phyloP scores from a whole-genome alignment of 2,888 invertebrate species.

The Rosalia funebris region DNA sequence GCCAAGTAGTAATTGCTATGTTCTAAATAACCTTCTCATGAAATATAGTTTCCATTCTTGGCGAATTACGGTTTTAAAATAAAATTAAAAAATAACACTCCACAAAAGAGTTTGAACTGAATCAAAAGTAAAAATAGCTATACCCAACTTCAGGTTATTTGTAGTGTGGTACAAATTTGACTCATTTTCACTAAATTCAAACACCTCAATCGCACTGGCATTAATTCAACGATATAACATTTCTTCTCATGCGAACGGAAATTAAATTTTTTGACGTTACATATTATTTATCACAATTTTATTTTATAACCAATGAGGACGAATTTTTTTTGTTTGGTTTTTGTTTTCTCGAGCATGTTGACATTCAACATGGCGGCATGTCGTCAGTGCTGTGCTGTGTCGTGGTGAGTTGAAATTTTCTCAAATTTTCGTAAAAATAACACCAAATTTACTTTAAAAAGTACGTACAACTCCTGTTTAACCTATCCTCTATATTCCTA shows the following conservation, averaged over 20 bases:
- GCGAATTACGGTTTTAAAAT: conserved; percentile 4
- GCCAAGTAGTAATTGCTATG: background rate
- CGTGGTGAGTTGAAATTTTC: conserved; percentile 81
- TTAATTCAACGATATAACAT: background rate
- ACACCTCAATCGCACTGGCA: background rate
- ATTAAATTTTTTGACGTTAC: conserved; percentile 16
- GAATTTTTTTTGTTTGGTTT: conserved; percentile 44
- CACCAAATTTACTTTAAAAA: conserved; percentile 49
- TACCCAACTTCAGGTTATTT: conserved; percentile 46
- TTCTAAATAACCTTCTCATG: conserved; percentile 61
- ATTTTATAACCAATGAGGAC: conserved; percentile 23
- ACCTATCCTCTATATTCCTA: conserved; percentile 15
- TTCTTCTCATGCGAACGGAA: background rate
- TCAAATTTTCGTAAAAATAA: conserved; percentile 53
- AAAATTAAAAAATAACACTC: conserved; percentile 14
- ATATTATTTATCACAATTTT: conserved; percentile 15
- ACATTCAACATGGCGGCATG: conserved; percentile 96
- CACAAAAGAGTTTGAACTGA: conserved; percentile 26
- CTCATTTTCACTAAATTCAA: conserved; percentile 28
- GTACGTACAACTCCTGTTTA: conserved; percentile 45
- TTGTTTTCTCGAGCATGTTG: conserved; percentile 68
- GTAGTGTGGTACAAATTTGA: conserved; percentile 27
- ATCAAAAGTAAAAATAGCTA: conserved; percentile 42
- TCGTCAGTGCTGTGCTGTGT: conserved; percentile 96
- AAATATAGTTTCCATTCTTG: conserved; percentile 63